A percentile compares a stretch with the other conserved stretches of the same genome.
Conservation (phyloP, 2,113 vertebrate species). For the Todiramphus chloris region DNA sequence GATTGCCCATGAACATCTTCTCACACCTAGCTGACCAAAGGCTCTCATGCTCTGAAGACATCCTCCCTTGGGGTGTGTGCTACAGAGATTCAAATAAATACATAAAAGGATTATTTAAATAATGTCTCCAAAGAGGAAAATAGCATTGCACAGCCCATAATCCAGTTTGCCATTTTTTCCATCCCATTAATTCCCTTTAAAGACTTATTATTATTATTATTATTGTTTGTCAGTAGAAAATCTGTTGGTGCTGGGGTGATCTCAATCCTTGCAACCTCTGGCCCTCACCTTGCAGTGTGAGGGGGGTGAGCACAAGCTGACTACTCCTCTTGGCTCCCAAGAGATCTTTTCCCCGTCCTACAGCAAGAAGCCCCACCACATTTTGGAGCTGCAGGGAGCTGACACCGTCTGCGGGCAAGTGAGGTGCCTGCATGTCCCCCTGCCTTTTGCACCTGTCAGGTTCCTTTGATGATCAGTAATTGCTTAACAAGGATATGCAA, state of each 20-base stretch:
- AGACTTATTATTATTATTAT: neutral
- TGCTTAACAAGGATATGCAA: neutral
- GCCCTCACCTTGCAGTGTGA: neutral
- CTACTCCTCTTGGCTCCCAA: neutral
- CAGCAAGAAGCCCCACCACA: neutral
- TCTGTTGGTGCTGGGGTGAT: neutral
- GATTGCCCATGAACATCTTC: neutral
- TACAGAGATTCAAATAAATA: neutral
- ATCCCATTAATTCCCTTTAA: neutral
- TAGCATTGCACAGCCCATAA: neutral
- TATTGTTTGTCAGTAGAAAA: neutral
- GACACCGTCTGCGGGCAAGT: neutral
- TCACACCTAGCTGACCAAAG: neutral
- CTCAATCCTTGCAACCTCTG: neutral
- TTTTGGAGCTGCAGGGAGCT: neutral
- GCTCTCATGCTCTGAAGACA: neutral
- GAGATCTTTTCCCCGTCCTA: neutral
- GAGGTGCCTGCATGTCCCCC: accelerated
- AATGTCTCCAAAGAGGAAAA: neutral
- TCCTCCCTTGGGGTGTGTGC: neutral
- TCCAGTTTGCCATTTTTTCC: neutral
- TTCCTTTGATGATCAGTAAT: neutral
- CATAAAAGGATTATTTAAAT: neutral
- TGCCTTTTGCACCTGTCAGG: neutral
- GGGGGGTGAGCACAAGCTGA: neutral